A percentile compares a stretch with the other conserved stretches of the same genome.
phyloP scores from a whole-genome alignment of 2,113 vertebrate species.

The Tenebrosternarchus preto region DNA sequence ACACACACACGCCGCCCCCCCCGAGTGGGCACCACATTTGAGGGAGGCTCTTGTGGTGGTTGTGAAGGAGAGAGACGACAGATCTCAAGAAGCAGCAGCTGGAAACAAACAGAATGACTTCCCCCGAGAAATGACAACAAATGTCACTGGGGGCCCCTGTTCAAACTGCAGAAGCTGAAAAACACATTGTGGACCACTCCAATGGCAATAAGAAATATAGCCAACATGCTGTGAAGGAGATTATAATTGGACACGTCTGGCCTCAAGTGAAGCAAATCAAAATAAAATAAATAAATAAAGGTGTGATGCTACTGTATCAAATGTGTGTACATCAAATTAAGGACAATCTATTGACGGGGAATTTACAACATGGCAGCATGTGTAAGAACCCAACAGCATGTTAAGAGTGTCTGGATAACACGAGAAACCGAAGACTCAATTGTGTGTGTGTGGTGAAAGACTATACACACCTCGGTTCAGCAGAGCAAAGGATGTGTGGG shows the following conservation, averaged over 20 bases:
- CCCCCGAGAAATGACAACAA: slow-evolving; percentile 14
- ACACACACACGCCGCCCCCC: background rate
- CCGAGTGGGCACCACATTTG: background rate
- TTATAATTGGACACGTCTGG: too few species aligned
- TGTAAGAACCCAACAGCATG: background rate
- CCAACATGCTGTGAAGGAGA: background rate
- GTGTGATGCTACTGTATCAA: background rate
- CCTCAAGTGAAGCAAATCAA: background rate
- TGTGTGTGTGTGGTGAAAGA: background rate
- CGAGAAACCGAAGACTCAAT: background rate
- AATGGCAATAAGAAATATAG: background rate
- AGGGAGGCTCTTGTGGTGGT: background rate
- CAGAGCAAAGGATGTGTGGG: slow-evolving; percentile 37
- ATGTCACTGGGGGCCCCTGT: slow-evolving; percentile 26
- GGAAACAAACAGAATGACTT: slow-evolving; percentile 37
- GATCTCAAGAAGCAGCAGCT: slow-evolving; percentile 31
- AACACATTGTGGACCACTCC: slow-evolving; percentile 19
- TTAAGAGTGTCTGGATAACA: background rate
- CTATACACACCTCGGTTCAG: slow-evolving; percentile 35
- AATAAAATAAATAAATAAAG: background rate
- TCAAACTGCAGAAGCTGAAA: slow-evolving; percentile 21
- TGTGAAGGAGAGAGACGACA: background rate
- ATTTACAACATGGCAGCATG: background rate
- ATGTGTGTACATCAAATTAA: background rate
- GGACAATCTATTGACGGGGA: background rate